phyloP scores from a whole-genome alignment of 2,888 invertebrate genomes.

The Quadroppia sp. region DNA sequence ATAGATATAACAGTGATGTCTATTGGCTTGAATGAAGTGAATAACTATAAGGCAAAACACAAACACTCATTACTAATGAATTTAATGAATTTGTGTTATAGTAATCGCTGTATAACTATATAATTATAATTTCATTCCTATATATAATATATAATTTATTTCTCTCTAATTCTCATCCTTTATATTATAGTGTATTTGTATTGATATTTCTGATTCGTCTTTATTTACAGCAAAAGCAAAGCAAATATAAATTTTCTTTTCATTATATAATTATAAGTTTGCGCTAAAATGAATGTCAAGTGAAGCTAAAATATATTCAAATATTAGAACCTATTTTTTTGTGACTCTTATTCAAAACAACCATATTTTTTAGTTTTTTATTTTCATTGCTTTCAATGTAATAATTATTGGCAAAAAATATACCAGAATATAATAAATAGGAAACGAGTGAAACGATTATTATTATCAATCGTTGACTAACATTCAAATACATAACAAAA shows the following conservation, averaged over 20 bases:
- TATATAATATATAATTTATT: not conserved
- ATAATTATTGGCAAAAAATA: slow-evolving; percentile 27
- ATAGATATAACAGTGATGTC: not conserved
- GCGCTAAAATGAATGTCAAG: not conserved
- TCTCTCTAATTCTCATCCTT: not conserved
- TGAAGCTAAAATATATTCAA: slow-evolving; percentile 28
- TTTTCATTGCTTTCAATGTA: slow-evolving; percentile 10
- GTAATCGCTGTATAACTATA: not conserved
- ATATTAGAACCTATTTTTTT: too few relatives aligned
- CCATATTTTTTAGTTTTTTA: not conserved
- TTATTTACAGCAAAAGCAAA: not conserved
- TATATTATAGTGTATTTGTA: not conserved
- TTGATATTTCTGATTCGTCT: not conserved
- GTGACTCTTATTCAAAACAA: too few relatives aligned
- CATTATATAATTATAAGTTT: slow-evolving; percentile 25
- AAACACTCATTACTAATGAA: not conserved
- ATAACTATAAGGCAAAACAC: not conserved
- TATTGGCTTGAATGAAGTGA: not conserved
- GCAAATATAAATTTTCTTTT: not conserved
- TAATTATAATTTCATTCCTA: slow-evolving; percentile 24
- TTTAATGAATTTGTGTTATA: slow-evolving; percentile 24
- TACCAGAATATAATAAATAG: slow-evolving; percentile 4
- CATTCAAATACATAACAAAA: slow-evolving; percentile 1
- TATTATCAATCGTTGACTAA: not conserved
- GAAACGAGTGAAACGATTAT: slow-evolving; percentile 16